Percentiles rank a stretch among this genome's conserved stretches.
These are phyloP conservation scores for Julus scanicus DNA, from an alignment of 2,888 invertebrate species.

Conservation along the genomic window DNA sequence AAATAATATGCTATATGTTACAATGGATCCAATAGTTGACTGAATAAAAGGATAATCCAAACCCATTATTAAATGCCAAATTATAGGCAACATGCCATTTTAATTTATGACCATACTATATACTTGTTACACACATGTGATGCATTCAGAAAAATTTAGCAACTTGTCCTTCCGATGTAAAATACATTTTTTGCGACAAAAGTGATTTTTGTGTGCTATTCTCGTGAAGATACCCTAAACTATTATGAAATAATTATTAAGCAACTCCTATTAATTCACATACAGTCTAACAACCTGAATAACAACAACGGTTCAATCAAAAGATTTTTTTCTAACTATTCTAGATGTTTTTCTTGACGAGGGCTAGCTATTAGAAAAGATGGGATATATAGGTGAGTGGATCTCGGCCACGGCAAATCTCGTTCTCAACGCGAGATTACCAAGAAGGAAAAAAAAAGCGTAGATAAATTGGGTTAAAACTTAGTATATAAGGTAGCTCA, in stretches of 20 bases:
- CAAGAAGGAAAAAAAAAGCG: constrained; percentile 3
- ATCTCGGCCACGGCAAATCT: constrained; percentile 54
- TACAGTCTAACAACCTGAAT: constrained; percentile 39
- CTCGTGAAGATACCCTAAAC: neutral
- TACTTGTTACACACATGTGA: neutral
- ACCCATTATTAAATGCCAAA: neutral
- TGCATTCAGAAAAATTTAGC: neutral
- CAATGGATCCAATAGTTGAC: too few relatives aligned
- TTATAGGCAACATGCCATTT: neutral
- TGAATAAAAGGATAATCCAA: too few relatives aligned
- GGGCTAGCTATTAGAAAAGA: neutral
- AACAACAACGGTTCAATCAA: constrained; percentile 28
- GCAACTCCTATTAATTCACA: neutral
- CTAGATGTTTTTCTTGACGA: constrained; percentile 12
- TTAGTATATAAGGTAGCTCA: constrained; percentile 53
- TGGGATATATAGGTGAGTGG: constrained; percentile 54
- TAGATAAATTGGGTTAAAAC: constrained; percentile 53
- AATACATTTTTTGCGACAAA: neutral
- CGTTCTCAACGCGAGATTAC: constrained; percentile 46
- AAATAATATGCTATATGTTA: too few relatives aligned
- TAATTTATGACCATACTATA: neutral
- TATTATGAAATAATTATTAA: neutral
- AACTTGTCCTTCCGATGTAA: neutral
- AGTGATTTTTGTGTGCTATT: neutral
- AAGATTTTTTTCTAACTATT: neutral